Conservation (phyloP, 2,888 invertebrate species). For the Dicranocentrus wangi region DNA sequence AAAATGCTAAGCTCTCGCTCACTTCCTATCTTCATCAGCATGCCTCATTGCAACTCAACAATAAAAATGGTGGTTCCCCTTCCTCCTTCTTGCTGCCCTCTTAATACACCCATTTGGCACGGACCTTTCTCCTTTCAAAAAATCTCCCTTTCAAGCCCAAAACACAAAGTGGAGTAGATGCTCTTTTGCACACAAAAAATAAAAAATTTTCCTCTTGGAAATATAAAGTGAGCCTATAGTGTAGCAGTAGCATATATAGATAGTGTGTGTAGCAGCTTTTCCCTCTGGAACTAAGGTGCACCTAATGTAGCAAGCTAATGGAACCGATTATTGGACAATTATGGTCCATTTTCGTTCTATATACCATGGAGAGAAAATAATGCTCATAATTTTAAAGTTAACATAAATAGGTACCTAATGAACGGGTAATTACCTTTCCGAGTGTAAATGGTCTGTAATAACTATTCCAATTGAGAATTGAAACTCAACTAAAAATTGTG, state of each 20-base stretch:
- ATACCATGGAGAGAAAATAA: slow-evolving; percentile 22
- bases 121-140: not conserved
- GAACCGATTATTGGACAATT: slow-evolving; percentile 64
- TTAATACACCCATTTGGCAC: slow-evolving; percentile 58
- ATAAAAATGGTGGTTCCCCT: slow-evolving; percentile 51
- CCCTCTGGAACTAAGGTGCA: no score
- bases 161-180: no score
- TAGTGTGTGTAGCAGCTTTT: not conserved
- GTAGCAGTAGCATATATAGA: no score
- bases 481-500: not conserved
- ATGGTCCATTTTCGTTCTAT: slow-evolving; percentile 54
- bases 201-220: no score
- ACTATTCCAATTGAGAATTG: slow-evolving; percentile 9
- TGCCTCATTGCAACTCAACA: slow-evolving; percentile 58
- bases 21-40: slow-evolving; percentile 54
- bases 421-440: slow-evolving; percentile 57
- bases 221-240: no score
- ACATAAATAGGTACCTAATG: slow-evolving; percentile 58
- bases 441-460: slow-evolving; percentile 55
- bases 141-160: slow-evolving; percentile 17
- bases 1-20: slow-evolving; percentile 18
- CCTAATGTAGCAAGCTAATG: slow-evolving; percentile 42
- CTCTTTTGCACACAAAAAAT: no score
- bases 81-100: slow-evolving; percentile 16
- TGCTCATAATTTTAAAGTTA: slow-evolving; percentile 60